These are phyloP conservation scores for Anticlea derivata DNA, from an alignment of 2,888 invertebrate genomes.

Conservation along the genomic window DNA sequence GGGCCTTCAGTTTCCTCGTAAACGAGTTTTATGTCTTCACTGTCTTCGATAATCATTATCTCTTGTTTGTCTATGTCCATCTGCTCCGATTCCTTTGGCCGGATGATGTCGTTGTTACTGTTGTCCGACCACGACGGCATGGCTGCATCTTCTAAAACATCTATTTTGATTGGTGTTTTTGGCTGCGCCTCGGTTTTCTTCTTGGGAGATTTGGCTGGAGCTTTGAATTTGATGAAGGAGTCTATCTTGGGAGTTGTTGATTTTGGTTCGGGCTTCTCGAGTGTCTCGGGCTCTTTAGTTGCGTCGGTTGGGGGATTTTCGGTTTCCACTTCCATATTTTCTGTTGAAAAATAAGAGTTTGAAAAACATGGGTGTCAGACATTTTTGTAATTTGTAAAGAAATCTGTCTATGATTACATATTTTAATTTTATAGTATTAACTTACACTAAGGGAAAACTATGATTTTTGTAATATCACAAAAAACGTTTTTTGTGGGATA, in stretches of 20 bases:
- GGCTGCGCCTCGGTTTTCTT: slow-evolving; percentile 51
- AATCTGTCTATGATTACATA: no score
- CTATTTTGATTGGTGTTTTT: slow-evolving; percentile 71
- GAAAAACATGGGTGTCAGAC: no score
- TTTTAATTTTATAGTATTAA: no score
- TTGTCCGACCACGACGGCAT: slow-evolving; percentile 81
- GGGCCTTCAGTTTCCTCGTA: slow-evolving; percentile 78
- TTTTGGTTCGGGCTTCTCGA: slow-evolving; percentile 40
- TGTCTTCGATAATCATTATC: slow-evolving; percentile 54
- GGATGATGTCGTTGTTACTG: slow-evolving; percentile 67
- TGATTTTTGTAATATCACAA: no score
- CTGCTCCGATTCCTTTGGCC: slow-evolving; percentile 72
- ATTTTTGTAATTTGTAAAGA: no score
- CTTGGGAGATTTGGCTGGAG: slow-evolving; percentile 63
- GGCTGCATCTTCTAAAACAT: slow-evolving; percentile 70
- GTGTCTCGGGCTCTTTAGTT: slow-evolving; percentile 31
- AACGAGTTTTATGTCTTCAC: slow-evolving; percentile 84
- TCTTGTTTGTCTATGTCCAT: slow-evolving; percentile 59
- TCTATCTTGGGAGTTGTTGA: slow-evolving; percentile 56
- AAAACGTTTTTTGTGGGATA: no score
- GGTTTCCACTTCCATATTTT: slow-evolving; percentile 16
- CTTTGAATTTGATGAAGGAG: slow-evolving; percentile 69
- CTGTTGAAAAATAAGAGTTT: slow-evolving; percentile 2
- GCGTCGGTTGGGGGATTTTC: slow-evolving; percentile 14
- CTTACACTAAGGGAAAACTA: no score